phyloP scores from a whole-genome alignment of 2,113 vertebrate genomes.

The Mystacornis crossleyi region DNA sequence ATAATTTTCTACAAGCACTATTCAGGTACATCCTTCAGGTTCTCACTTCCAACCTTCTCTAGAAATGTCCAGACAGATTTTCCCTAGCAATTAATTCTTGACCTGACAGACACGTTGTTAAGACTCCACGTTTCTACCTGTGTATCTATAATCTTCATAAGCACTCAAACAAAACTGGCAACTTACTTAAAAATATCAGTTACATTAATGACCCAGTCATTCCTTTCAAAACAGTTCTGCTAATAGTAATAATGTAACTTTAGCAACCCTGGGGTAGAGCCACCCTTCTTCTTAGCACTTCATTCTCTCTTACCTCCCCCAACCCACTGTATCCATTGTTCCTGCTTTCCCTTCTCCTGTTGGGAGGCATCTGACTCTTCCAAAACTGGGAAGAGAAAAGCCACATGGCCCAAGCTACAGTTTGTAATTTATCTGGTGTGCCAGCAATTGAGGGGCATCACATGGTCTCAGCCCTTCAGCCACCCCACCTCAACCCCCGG shows the following conservation, averaged over 20 bases:
- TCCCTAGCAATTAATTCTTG: neutral
- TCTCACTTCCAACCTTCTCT: neutral
- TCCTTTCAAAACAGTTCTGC: neutral
- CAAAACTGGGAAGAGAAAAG: neutral
- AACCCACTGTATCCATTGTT: neutral
- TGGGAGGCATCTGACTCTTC: neutral
- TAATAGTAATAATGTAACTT: neutral
- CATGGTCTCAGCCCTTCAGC: neutral
- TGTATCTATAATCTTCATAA: neutral
- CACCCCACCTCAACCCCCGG: rapidly evolving
- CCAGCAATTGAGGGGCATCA: neutral
- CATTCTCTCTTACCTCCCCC: neutral
- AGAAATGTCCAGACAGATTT: neutral
- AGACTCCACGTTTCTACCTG: neutral
- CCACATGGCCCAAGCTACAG: neutral
- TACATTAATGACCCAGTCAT: neutral
- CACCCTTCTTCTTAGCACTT: neutral
- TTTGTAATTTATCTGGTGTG: neutral
- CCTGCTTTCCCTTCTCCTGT: neutral
- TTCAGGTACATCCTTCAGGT: neutral
- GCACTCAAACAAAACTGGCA: neutral
- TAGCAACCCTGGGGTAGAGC: neutral
- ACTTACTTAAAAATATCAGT: neutral
- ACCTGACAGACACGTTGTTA: neutral
- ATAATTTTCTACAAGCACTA: neutral